These are phyloP conservation scores for Rhadinocentrus ornatus DNA, from an alignment of 2,797 vertebrate species.

Conservation along the genomic window DNA sequence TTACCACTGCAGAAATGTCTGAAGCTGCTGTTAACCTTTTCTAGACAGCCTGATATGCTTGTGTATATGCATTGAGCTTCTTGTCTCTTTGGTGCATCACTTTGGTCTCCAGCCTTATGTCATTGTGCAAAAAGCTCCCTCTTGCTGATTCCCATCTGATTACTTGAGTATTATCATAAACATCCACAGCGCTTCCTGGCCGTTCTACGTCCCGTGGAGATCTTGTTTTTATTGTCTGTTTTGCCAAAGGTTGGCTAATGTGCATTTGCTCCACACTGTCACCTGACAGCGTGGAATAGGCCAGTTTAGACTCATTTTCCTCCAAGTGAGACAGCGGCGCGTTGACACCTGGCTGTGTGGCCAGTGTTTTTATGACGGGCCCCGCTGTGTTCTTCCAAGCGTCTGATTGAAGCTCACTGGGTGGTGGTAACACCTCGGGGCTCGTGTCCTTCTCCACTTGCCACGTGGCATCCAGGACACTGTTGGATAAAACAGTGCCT, in stretches of 20 bases:
- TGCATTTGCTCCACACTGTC: conserved; percentile 87
- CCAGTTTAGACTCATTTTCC: conserved; percentile 85
- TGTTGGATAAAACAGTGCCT: conserved; percentile 87
- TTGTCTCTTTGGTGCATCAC: conserved; percentile 82
- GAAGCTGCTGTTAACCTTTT: conserved; percentile 85
- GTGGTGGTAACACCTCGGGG: conserved; percentile 86
- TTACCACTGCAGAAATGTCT: conserved; percentile 80
- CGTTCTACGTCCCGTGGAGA: conserved; percentile 79
- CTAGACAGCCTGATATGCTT: conserved; percentile 84
- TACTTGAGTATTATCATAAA: conserved; percentile 79
- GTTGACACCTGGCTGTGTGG: conserved; percentile 89
- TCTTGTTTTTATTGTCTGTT: conserved; percentile 82
- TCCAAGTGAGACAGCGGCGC: conserved; percentile 89
- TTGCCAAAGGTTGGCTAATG: conserved; percentile 85
- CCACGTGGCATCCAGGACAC: conserved; percentile 86
- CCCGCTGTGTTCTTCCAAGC: conserved; percentile 90
- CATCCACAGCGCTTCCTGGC: conserved; percentile 87
- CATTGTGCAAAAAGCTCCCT: conserved; percentile 82
- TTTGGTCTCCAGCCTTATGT: conserved; percentile 77
- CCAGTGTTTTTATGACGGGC: conserved; percentile 89
- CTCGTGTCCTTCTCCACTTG: conserved; percentile 85
- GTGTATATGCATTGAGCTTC: conserved; percentile 87
- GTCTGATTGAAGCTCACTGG: conserved; percentile 92
- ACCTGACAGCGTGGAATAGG: conserved; percentile 83
- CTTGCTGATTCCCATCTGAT: conserved; percentile 88